Evolutionary conservation across 2,888 invertebrate genomes (phyloP).

Genomic region (Cheiracanthium punctorium): DNA sequence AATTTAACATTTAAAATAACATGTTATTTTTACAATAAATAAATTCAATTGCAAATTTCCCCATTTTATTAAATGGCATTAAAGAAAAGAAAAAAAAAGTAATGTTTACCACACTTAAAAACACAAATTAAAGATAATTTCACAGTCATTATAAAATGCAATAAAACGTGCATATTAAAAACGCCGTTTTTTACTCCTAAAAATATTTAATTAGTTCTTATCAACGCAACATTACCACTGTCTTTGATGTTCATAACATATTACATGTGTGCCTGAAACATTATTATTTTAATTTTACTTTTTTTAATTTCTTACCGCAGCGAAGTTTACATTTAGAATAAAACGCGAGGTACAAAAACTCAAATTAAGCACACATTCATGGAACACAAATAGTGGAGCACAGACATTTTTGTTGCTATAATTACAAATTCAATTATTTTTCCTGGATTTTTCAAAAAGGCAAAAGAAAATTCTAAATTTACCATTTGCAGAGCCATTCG

Average conservation of each 20-base stretch:
- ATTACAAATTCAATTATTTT: slow-evolving; percentile 5
- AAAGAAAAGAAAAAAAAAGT: too few relatives aligned
- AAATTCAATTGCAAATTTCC: too few relatives aligned
- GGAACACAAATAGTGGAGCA: background rate
- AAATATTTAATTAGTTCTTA: background rate
- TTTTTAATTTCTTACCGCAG: too few relatives aligned
- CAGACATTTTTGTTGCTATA: background rate
- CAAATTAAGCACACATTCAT: background rate
- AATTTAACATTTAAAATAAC: too few relatives aligned
- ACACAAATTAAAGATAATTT: background rate
- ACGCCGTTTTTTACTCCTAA: background rate
- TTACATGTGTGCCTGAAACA: background rate
- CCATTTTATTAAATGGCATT: too few relatives aligned
- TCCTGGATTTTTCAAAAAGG: background rate
- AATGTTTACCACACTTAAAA: too few relatives aligned
- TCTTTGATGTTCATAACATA: background rate
- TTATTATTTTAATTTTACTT: too few relatives aligned
- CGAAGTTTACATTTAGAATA: too few relatives aligned
- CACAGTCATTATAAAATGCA: background rate
- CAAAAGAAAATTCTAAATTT: background rate
- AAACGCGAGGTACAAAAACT: background rate
- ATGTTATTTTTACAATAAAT: too few relatives aligned
- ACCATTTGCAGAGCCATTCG: background rate
- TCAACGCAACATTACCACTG: background rate
- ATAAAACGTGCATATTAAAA: background rate